Evolutionary conservation across 2,888 invertebrate genomes (phyloP).

Genomic region (Melitaea athalia): DNA sequence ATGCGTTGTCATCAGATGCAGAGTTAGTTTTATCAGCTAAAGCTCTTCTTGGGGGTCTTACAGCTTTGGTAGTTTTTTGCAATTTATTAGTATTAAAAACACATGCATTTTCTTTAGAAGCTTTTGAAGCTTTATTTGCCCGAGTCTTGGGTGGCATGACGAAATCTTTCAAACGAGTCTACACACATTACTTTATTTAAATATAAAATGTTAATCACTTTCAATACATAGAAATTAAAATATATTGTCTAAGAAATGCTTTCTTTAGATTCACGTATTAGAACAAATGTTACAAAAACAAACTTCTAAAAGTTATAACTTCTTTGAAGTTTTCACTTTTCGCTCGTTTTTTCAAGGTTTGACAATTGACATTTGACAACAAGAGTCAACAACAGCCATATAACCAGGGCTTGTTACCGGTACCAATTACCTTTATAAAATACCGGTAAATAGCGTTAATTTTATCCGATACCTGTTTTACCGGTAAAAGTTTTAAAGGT

Average conservation of each 20-base stretch:
- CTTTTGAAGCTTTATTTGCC: conserved; percentile 54
- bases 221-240: background rate
- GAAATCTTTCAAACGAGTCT: conserved; percentile 30
- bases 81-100: conserved; percentile 39
- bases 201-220: background rate
- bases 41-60: conserved; percentile 56
- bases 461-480: too few species aligned
- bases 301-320: background rate
- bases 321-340: conserved; percentile 38
- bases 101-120: conserved; percentile 62
- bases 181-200: conserved; percentile 11
- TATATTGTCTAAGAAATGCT: background rate
- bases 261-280: too few species aligned
- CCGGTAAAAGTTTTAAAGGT: too few species aligned
- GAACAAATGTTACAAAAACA: background rate
- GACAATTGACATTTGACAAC: conserved; percentile 15
- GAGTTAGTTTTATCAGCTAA: conserved; percentile 74
- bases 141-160: conserved; percentile 71
- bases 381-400: too few species aligned
- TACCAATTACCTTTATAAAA: too few species aligned
- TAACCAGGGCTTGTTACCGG: too few species aligned
- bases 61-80: conserved; percentile 45
- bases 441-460: too few species aligned
- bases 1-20: conserved; percentile 66
- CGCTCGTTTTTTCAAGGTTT: conserved; percentile 39